phyloP scores from a whole-genome alignment of 1,140 invertebrate genomes.

The Coboldia fuscipes region DNA sequence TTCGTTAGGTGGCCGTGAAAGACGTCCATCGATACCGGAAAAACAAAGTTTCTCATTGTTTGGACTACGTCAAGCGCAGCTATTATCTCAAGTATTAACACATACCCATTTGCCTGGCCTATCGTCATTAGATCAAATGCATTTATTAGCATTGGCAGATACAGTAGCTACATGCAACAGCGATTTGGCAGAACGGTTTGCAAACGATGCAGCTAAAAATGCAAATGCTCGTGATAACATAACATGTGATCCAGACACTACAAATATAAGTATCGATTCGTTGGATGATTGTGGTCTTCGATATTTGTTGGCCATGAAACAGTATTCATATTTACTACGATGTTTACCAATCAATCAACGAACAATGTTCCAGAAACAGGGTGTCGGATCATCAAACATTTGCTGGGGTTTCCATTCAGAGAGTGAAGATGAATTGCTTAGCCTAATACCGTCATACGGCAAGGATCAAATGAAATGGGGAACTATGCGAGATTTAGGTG shows the following conservation, averaged over 20 bases:
- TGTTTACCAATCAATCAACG: conserved; percentile 80
- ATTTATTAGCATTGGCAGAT: conserved; percentile 88
- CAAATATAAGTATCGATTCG: conserved; percentile 38
- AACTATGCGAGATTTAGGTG: conserved; percentile 76
- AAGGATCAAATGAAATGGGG: conserved; percentile 74
- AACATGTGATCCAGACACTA: conserved; percentile 36
- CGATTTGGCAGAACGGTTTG: conserved; percentile 65
- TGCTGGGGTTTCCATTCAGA: conserved; percentile 99
- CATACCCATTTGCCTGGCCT: conserved; percentile 92
- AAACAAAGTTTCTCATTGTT: conserved; percentile 57
- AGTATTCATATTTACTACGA: conserved; percentile 82
- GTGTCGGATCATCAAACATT: conserved; percentile 78
- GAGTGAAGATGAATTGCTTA: conserved; percentile 84
- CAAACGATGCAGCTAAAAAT: conserved; percentile 50
- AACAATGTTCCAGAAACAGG: conserved; percentile 65
- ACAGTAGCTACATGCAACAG: conserved; percentile 87
- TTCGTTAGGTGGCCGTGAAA: conserved; percentile 24
- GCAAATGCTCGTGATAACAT: conserved; percentile 46
- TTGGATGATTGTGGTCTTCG: conserved; percentile 94
- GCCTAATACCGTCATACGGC: conserved; percentile 70
- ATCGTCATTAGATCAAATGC: conserved; percentile 97
- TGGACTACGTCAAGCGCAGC: conserved; percentile 49
- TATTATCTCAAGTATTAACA: conserved; percentile 73
- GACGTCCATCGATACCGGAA: conserved; percentile 40
- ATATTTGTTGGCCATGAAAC: conserved; percentile 92